phyloP scores from a whole-genome alignment of 2,797 vertebrate genomes.

The Ctenosaura bakeri region DNA sequence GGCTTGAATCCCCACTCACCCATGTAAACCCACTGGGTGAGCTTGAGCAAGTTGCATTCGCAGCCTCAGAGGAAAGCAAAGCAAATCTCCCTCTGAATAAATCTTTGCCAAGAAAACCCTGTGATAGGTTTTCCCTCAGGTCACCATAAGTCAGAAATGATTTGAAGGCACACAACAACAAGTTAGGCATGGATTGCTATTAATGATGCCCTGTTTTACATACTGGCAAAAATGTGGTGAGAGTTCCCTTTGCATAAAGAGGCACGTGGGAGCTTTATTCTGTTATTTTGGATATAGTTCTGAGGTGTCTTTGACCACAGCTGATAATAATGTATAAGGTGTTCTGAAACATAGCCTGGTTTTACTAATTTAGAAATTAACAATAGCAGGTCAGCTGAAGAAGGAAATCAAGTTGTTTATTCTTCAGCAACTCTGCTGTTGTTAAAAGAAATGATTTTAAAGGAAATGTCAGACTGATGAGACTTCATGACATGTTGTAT shows the following conservation, averaged over 20 bases:
- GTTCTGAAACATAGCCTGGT: slow-evolving; percentile 57
- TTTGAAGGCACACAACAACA: not conserved
- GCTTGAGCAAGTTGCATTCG: too few species aligned
- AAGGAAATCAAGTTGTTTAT: slow-evolving; percentile 64
- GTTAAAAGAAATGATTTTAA: slow-evolving; percentile 61
- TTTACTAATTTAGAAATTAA: slow-evolving; percentile 57
- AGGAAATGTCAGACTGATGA: slow-evolving; percentile 45
- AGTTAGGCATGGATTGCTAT: slow-evolving; percentile 31
- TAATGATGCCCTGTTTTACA: slow-evolving; percentile 31
- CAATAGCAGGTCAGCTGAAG: slow-evolving; percentile 60
- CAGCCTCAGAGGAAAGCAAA: too few species aligned
- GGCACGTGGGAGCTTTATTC: slow-evolving; percentile 53
- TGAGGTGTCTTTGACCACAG: slow-evolving; percentile 32
- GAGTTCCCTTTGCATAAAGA: slow-evolving; percentile 50
- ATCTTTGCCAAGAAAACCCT: too few species aligned
- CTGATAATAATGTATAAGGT: slow-evolving; percentile 67
- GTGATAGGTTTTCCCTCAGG: too few species aligned
- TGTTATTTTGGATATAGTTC: slow-evolving; percentile 42
- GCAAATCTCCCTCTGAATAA: too few species aligned
- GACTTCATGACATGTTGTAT: slow-evolving; percentile 45
- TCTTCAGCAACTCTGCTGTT: slow-evolving; percentile 55
- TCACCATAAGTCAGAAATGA: too few species aligned
- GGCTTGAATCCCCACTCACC: too few species aligned
- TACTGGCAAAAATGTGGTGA: slow-evolving; percentile 47
- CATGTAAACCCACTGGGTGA: too few species aligned